phyloP scores from a whole-genome alignment of 2,888 invertebrate species.

The Drosophila barbarae region DNA sequence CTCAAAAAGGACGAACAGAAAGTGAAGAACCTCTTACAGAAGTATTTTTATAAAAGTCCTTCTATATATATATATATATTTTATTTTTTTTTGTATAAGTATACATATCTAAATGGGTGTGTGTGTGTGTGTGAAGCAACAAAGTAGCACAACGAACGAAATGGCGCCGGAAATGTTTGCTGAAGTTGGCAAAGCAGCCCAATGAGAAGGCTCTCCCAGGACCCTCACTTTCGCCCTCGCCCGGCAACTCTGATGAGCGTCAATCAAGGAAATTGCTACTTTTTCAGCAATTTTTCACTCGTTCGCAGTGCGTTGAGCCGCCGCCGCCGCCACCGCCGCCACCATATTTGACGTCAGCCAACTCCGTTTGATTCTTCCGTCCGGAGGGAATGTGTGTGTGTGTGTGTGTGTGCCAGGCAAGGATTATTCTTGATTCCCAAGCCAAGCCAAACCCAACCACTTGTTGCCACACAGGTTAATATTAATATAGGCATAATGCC shows the following conservation, averaged over 20 bases:
- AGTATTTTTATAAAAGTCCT: constrained; percentile 43
- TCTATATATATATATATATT: constrained; percentile 16
- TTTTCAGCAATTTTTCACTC: constrained; percentile 70
- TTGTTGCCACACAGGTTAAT: constrained; percentile 15
- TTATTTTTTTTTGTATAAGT: not conserved
- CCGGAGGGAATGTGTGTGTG: too few species aligned
- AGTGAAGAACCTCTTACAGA: constrained; percentile 30
- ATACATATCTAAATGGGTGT: constrained; percentile 6
- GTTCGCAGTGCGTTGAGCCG: constrained; percentile 17
- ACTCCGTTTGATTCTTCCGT: not conserved
- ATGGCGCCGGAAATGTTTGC: constrained; percentile 66
- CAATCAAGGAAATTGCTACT: constrained; percentile 73
- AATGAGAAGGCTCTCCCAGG: constrained; percentile 29
- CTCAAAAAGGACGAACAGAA: constrained; percentile 33
- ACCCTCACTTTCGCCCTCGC: constrained; percentile 8
- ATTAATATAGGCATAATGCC: constrained; percentile 3
- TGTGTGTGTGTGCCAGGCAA: not conserved
- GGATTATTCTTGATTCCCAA: not conserved
- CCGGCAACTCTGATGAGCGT: constrained; percentile 61
- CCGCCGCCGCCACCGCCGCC: not conserved
- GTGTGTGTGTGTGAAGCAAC: constrained; percentile 18
- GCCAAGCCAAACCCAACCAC: not conserved
- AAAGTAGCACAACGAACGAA: constrained; percentile 43
- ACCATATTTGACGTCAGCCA: constrained; percentile 29
- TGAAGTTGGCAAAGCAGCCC: constrained; percentile 42